These are phyloP conservation scores for Anoplius nigerrimus DNA, from an alignment of 2,888 invertebrate species.

Conservation along the genomic window DNA sequence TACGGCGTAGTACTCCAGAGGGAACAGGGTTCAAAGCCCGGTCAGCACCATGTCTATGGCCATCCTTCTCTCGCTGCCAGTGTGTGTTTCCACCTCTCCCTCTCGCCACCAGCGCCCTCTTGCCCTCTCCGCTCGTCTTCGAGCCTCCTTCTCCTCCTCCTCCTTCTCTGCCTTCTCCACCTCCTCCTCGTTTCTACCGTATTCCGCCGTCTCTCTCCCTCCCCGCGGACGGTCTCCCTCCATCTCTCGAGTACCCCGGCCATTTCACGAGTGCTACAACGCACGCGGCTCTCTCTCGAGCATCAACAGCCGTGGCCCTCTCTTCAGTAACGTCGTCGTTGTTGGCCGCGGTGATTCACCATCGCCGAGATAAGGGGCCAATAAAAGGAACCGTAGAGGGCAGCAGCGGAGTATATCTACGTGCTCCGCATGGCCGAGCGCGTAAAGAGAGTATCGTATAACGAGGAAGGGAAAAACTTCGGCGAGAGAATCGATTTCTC, in stretches of 20 bases:
- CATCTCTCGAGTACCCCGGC: conserved; percentile 17
- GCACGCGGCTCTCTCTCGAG: neutral
- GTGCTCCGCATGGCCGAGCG: conserved; percentile 45
- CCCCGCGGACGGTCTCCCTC: neutral
- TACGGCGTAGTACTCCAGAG: conserved; percentile 65
- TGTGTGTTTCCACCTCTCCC: conserved; percentile 6
- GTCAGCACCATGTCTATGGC: conserved; percentile 61
- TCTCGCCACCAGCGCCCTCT: neutral
- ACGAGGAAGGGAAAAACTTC: conserved; percentile 47
- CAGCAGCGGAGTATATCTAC: conserved; percentile 42
- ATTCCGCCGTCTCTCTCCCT: neutral
- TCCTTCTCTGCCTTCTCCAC: conserved; percentile 7
- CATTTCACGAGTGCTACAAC: conserved; percentile 3
- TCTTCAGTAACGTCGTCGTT: conserved; percentile 25
- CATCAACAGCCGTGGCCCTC: conserved; percentile 5
- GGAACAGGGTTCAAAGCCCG: conserved; percentile 69
- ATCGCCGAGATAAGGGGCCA: conserved; percentile 56
- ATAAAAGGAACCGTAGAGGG: conserved; percentile 56
- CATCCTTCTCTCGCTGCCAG: conserved; percentile 37
- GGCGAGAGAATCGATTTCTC: conserved; percentile 23
- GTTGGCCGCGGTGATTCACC: conserved; percentile 55
- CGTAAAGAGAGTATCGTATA: conserved; percentile 36
- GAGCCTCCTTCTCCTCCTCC: conserved; percentile 22
- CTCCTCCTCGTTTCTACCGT: no score
- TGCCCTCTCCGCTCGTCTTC: conserved; percentile 11